Base-by-base conservation (phyloP, 2,888 invertebrate genomes). In the Sminthurides aquaticus region DNA sequence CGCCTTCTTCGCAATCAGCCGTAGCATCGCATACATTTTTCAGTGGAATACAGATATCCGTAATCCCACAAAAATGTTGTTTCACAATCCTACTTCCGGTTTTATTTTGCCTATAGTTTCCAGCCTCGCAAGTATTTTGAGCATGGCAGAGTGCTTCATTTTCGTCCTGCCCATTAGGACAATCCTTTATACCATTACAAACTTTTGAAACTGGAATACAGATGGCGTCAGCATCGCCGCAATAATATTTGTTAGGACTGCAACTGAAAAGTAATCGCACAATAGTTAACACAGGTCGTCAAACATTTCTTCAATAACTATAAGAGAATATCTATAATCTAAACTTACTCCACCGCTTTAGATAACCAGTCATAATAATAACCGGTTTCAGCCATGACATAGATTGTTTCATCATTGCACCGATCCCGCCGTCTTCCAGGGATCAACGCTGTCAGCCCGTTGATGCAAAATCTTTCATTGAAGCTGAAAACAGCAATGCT, bases 131-230 rank as follows among this genome's bases (percentile, higher is more conserved):
- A 20, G 3, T 11, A 29, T 57, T 28, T 11, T 28, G 20, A 3
- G 57, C 57, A 5, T 26, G n/a, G 22, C 57, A 57, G 3, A 57
- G 11, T 2, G 5, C 5, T 8, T 3, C 8, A 29, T 57, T 5
- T 29, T 57, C 57, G 20, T 57, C 57, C 15, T 28, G 25, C n/a
- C 28, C 15, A 29, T 57, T 57, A 2, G 57, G 22, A 20, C 57
- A 57, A 2, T 57, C 29, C 3, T 27, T 3, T 3, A 57, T 29
- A 28, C 29, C 57, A 29, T 57, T 57, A 24, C 57, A 57, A 28
- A 57, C 28, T 11, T n/a, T 28, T 2, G 57, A 28, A 18, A 57
- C 15, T 15, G 57, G 29, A n/a, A 57, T 20, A 20, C 57, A 57
- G 3, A 5, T 57, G 8, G 5, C 34, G 20, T 3, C 29, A 3